Conservation (phyloP, 2,888 invertebrate species). For the Calephelis perditalis region DNA sequence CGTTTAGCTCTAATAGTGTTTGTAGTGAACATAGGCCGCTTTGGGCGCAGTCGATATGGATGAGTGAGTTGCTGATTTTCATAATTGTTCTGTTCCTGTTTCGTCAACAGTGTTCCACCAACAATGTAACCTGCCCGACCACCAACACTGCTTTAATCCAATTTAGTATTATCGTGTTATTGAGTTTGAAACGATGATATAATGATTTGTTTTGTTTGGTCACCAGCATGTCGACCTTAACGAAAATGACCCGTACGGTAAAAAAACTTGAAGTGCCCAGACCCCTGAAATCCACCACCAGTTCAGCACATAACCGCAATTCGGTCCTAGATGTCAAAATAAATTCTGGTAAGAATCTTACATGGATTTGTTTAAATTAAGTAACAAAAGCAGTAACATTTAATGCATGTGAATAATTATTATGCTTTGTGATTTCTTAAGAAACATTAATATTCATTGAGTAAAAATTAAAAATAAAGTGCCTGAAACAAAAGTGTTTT, state of each 20-base stretch:
- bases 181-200: conserved; percentile 23
- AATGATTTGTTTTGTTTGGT: conserved; percentile 35
- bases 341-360: conserved; percentile 64
- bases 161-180: conserved; percentile 16
- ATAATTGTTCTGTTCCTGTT: conserved; percentile 46
- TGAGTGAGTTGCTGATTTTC: conserved; percentile 65
- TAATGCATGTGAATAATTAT: conserved; percentile 7
- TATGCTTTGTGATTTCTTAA: conserved; percentile 6
- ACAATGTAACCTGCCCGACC: conserved; percentile 52
- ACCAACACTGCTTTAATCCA: conserved; percentile 44
- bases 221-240: conserved; percentile 77
- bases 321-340: conserved; percentile 74
- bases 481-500: neutral
- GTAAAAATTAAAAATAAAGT: neutral
- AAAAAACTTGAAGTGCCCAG: conserved; percentile 87
- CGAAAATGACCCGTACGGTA: conserved; percentile 83
- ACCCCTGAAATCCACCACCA: conserved; percentile 82
- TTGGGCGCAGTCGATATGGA: conserved; percentile 67
- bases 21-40: conserved; percentile 51
- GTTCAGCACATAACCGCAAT: conserved; percentile 73
- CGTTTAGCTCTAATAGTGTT: conserved; percentile 64
- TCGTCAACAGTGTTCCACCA: conserved; percentile 50
- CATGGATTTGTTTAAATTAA: conserved; percentile 15
- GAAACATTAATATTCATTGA: conserved; percentile 5
- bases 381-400: neutral